Conservation (phyloP, 1,140 invertebrate species). For the Armadillidium nasatum region DNA sequence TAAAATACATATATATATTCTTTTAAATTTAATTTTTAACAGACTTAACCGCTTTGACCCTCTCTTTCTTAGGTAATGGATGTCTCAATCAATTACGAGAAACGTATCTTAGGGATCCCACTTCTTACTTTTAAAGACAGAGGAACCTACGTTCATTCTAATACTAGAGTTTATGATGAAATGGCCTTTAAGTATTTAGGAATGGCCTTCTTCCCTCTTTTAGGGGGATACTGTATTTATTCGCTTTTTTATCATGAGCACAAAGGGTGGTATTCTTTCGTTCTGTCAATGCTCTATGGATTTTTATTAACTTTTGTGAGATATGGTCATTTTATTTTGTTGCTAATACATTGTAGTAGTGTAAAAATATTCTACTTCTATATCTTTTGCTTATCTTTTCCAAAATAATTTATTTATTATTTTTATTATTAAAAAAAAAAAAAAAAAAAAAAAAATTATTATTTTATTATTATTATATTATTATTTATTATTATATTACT, state of each 20-base stretch:
- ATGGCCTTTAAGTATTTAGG: conserved; percentile 95
- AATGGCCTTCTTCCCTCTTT: conserved; percentile 88
- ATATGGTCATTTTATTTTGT: neutral
- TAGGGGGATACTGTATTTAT: conserved; percentile 88
- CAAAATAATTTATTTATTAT: no score
- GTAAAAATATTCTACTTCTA: no score
- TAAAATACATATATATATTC: no score
- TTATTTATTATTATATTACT: no score
- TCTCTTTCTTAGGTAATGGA: conserved; percentile 60
- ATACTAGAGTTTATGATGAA: conserved; percentile 90
- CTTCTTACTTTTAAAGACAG: conserved; percentile 81
- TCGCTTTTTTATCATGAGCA: conserved; percentile 96
- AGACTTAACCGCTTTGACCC: neutral
- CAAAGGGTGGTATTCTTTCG: conserved; percentile 91
- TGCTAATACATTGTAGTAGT: no score
- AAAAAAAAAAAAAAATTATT: no score
- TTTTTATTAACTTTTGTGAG: conserved; percentile 90
- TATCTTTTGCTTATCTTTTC: no score
- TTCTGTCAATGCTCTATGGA: conserved; percentile 92
- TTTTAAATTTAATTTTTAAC: no score
- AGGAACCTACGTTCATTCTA: conserved; percentile 91
- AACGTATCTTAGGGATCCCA: conserved; percentile 71
- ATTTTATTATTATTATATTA: no score
- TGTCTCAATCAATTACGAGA: conserved; percentile 71
- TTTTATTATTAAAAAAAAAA: no score